Evolutionary conservation across 2,113 vertebrate genomes (phyloP).

Genomic region (Colossoma macropomum): DNA sequence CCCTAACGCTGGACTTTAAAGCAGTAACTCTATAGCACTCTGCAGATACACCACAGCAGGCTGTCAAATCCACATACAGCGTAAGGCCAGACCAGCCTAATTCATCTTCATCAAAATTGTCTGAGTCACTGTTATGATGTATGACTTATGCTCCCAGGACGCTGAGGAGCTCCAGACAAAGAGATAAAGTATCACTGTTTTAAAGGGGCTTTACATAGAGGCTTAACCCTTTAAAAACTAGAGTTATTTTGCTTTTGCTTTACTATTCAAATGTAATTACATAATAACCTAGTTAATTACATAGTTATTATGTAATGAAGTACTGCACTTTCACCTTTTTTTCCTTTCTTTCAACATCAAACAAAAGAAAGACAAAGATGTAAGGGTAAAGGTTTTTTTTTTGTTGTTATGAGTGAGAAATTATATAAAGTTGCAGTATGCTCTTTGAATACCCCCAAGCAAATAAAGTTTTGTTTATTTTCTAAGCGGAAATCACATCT

Average conservation of each 20-base stretch:
- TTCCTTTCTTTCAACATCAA: no score
- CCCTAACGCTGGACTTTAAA: not conserved
- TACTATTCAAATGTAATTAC: not conserved
- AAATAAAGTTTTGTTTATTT: no score
- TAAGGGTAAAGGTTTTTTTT: no score
- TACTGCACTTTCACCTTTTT: not conserved
- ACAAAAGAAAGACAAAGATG: no score
- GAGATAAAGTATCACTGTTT: constrained; percentile 50
- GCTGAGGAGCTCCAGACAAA: constrained; percentile 45
- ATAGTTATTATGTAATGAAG: no score
- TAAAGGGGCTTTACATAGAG: not conserved
- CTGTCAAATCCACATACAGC: constrained; percentile 20
- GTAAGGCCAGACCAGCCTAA: constrained; percentile 41
- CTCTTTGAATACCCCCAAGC: no score
- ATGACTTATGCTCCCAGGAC: constrained; percentile 62
- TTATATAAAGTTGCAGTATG: no score
- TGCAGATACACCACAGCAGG: constrained; percentile 22
- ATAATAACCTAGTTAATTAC: no score
- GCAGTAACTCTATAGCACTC: constrained; percentile 36
- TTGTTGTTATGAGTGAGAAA: no score
- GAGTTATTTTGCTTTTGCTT: not conserved
- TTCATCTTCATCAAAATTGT: constrained; percentile 59
- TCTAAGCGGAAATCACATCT: no score
- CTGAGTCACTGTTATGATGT: constrained; percentile 49
- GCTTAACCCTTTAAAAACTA: not conserved